A percentile compares a stretch with the other conserved stretches of the same genome.
These are phyloP conservation scores for Elanus axillaris DNA, from an alignment of 2,113 vertebrate species.

Conservation along the genomic window DNA sequence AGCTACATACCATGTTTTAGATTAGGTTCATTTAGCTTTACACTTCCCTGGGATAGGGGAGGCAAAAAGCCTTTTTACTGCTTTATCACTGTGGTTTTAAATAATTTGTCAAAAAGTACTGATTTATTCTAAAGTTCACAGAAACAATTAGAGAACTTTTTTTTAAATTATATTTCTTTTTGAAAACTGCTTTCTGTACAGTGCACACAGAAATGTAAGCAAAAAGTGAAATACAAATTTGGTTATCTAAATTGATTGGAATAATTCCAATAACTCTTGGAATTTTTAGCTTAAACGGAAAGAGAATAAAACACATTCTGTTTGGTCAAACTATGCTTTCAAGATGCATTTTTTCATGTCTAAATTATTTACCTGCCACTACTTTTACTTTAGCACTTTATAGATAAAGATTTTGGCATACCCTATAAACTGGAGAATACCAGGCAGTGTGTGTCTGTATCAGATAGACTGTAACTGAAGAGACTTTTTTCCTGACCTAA, in stretches of 20 bases:
- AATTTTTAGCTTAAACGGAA: slow-evolving; percentile 55
- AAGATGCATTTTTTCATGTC: slow-evolving; percentile 44
- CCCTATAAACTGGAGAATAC: slow-evolving; percentile 8
- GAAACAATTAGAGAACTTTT: neutral
- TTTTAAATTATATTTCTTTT: neutral
- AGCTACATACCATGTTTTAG: slow-evolving; percentile 73
- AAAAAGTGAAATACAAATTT: slow-evolving; percentile 22
- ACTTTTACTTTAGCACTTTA: slow-evolving; percentile 52
- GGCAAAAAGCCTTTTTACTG: neutral
- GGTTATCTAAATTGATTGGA: slow-evolving; percentile 26
- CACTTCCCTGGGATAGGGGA: neutral
- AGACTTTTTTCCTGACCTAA: slow-evolving; percentile 22
- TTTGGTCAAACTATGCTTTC: slow-evolving; percentile 32
- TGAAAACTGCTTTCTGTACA: neutral
- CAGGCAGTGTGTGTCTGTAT: neutral
- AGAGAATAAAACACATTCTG: slow-evolving; percentile 30
- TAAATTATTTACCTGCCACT: slow-evolving; percentile 68
- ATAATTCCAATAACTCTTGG: slow-evolving; percentile 33
- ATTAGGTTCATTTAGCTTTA: slow-evolving; percentile 70
- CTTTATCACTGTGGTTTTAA: neutral
- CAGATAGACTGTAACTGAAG: neutral
- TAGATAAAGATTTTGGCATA: slow-evolving; percentile 58
- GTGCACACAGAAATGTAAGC: neutral
- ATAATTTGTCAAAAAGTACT: slow-evolving; percentile 12
- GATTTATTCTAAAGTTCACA: slow-evolving; percentile 40